Percentiles rank a stretch among this genome's conserved stretches.
These are phyloP conservation scores for Hydra vulgaris DNA, from an alignment of 30 jellyfish, hydroid and myxozoan species.

Conservation along the genomic window DNA sequence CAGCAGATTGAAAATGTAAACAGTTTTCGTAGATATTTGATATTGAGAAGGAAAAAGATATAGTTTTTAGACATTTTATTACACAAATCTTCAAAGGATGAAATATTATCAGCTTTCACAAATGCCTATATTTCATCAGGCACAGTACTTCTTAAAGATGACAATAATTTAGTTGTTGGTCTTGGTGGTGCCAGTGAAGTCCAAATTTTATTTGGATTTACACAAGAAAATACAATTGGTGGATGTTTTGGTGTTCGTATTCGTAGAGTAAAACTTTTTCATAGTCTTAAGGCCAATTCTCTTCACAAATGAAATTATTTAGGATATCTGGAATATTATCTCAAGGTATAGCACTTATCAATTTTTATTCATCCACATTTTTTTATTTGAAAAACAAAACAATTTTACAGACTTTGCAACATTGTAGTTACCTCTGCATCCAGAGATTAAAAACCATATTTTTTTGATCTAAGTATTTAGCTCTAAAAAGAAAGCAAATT, in stretches of 20 bases:
- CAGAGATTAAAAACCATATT: not conserved
- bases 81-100: not conserved
- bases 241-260: not conserved
- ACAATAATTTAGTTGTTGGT: not conserved
- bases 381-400: not conserved
- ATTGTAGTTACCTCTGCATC: not conserved
- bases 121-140: not conserved
- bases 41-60: not conserved
- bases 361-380: not conserved
- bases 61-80: too few species aligned
- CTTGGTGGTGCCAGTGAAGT: not conserved
- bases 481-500: not conserved
- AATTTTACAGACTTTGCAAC: not conserved
- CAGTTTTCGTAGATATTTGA: not conserved
- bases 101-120: not conserved
- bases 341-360: too few species aligned
- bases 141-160: not conserved
- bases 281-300: not conserved
- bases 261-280: not conserved
- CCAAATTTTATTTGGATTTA: not conserved
- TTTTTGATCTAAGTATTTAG: not conserved
- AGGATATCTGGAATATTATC: too few species aligned
- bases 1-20: not conserved
- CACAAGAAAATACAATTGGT: not conserved
- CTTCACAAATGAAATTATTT: too few species aligned